Percentiles rank a stretch among this genome's conserved stretches.
Conservation (phyloP, 1,140 invertebrate genomes). For the Macrosteles quadrilineatus region DNA sequence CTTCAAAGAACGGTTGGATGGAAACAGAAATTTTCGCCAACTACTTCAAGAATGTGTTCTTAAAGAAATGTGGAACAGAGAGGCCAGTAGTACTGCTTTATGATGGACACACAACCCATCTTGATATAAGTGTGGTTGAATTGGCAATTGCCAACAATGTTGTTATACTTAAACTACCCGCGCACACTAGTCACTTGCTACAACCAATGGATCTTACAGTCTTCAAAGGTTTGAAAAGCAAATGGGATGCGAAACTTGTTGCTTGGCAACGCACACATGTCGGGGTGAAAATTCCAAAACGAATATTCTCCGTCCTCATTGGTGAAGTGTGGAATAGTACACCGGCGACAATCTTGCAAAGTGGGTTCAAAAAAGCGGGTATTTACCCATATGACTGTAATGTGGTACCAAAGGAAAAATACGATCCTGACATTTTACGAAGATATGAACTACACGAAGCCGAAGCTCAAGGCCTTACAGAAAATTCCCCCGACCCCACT, state of each 20-base stretch:
- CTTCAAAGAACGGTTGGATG: background rate
- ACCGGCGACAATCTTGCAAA: background rate
- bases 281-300: no score
- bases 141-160: background rate
- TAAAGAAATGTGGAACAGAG: background rate
- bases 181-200: background rate
- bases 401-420: background rate
- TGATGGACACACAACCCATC: background rate
- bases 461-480: no score
- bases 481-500: no score
- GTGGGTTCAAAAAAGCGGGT: conserved; percentile 1
- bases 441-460: conserved; percentile 17
- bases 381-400: background rate
- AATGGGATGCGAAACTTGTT: no score
- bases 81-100: background rate
- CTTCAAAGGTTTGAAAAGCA: no score
- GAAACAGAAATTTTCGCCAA: background rate
- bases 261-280: no score
- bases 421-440: background rate
- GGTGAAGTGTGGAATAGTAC: background rate
- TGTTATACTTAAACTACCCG: background rate
- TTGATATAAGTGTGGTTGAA: background rate
- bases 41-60: background rate
- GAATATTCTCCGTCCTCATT: no score
- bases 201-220: background rate